Percentiles rank a stretch among this genome's conserved stretches.
Evolutionary conservation across 2,888 invertebrate genomes (phyloP).

Genomic region (Orchesella flavescens): DNA sequence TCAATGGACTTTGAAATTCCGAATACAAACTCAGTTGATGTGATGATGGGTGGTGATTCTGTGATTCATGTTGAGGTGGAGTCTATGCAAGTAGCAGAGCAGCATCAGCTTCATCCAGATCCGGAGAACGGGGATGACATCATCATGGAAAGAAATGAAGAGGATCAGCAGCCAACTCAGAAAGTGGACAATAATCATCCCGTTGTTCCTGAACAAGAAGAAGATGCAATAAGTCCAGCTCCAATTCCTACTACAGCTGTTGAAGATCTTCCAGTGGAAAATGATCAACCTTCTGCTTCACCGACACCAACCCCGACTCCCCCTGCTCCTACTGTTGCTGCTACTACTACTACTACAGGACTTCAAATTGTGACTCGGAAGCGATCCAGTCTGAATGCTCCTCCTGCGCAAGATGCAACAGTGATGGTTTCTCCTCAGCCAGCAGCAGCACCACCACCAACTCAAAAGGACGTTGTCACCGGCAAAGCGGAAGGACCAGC

Average conservation of each 20-base stretch:
- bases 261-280: neutral
- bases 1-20: neutral
- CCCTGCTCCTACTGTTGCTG: neutral
- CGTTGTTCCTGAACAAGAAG: too few relatives aligned
- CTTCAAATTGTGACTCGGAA: conserved; percentile 42
- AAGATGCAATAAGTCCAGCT: too few relatives aligned
- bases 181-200: neutral
- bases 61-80: neutral
- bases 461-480: neutral
- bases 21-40: neutral
- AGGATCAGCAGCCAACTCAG: neutral
- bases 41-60: neutral
- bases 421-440: neutral
- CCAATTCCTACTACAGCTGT: neutral
- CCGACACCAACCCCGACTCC: neutral
- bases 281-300: neutral
- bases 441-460: neutral
- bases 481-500: conserved; percentile 10
- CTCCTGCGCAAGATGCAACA: neutral
- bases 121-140: too few relatives aligned
- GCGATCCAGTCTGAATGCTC: conserved; percentile 12
- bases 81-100: neutral
- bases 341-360: neutral
- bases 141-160: too few relatives aligned
- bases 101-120: too few relatives aligned